These are phyloP conservation scores for Goniozus legneri DNA, from an alignment of 1,140 invertebrate species.

Conservation along the genomic window DNA sequence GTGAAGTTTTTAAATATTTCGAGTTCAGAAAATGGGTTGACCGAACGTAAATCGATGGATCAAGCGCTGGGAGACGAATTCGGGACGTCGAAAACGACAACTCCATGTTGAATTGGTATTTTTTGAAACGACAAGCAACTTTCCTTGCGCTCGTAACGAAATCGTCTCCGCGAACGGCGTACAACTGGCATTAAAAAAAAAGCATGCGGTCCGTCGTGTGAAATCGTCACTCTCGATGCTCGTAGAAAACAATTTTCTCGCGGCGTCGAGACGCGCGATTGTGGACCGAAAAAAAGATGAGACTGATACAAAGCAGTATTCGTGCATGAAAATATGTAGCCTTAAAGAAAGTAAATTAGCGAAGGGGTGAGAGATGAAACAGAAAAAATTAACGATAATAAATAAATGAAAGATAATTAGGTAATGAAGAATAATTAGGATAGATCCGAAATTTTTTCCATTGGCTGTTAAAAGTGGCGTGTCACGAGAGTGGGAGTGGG, in stretches of 20 bases:
- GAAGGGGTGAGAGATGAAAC: too few relatives aligned
- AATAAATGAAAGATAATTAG: too few relatives aligned
- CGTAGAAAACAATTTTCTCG: neutral
- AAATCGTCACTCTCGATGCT: neutral
- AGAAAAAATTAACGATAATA: too few relatives aligned
- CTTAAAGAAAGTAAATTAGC: constrained; percentile 26
- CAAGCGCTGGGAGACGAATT: too few relatives aligned
- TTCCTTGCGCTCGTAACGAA: neutral
- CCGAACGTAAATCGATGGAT: too few relatives aligned
- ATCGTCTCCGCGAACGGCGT: constrained; percentile 29
- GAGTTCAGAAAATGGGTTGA: too few relatives aligned
- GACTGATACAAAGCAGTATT: constrained; percentile 55
- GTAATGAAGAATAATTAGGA: neutral
- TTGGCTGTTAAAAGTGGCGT: constrained; percentile 43
- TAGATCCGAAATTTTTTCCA: constrained; percentile 40
- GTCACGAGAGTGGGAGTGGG: neutral
- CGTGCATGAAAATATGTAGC: constrained; percentile 44
- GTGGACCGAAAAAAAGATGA: constrained; percentile 33
- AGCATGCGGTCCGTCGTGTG: constrained; percentile 7
- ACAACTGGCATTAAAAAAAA: constrained; percentile 51
- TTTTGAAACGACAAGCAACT: constrained; percentile 4
- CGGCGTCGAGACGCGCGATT: neutral
- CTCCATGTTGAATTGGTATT: too few relatives aligned
- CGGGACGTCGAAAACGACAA: too few relatives aligned
- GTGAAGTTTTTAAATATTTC: too few relatives aligned